Percentiles rank a stretch among this genome's conserved stretches.
Evolutionary conservation across 2,113 vertebrate genomes (phyloP).

Genomic region (Cebidichthys violaceus): DNA sequence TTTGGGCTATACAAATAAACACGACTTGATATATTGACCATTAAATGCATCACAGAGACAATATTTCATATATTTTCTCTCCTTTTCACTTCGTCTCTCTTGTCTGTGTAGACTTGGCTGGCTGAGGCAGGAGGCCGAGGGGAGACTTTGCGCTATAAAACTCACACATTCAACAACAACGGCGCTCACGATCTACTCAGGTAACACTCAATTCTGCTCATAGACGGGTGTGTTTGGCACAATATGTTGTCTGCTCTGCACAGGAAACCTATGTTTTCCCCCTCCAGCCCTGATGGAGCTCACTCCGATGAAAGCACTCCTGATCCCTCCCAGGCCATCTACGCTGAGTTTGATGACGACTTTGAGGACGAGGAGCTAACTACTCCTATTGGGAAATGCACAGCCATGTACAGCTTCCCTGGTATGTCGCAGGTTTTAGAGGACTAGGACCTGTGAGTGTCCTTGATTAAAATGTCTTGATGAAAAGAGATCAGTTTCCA

Average conservation of each 20-base stretch:
- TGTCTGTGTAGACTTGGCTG: slow-evolving; percentile 84
- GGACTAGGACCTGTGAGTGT: not conserved
- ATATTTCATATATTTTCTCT: not conserved
- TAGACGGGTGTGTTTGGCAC: not conserved
- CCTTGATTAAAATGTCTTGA: not conserved
- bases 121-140: slow-evolving; percentile 87
- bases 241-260: not conserved
- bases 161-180: slow-evolving; percentile 85
- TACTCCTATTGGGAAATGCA: slow-evolving; percentile 88
- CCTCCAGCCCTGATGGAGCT: slow-evolving; percentile 84
- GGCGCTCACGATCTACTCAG: slow-evolving; percentile 85
- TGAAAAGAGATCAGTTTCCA: not conserved
- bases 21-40: not conserved
- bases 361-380: slow-evolving; percentile 88
- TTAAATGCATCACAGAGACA: not conserved
- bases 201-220: slow-evolving; percentile 63
- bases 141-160: slow-evolving; percentile 80
- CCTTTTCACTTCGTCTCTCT: not conserved
- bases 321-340: slow-evolving; percentile 86
- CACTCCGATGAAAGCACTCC: slow-evolving; percentile 85
- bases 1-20: not conserved
- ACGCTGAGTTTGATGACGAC: slow-evolving; percentile 91
- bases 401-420: slow-evolving; percentile 92
- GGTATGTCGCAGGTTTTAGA: slow-evolving; percentile 73
- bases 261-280: not conserved